Conservation (phyloP, 1,140 invertebrate species). For the Anoplolepis gracilipes region DNA sequence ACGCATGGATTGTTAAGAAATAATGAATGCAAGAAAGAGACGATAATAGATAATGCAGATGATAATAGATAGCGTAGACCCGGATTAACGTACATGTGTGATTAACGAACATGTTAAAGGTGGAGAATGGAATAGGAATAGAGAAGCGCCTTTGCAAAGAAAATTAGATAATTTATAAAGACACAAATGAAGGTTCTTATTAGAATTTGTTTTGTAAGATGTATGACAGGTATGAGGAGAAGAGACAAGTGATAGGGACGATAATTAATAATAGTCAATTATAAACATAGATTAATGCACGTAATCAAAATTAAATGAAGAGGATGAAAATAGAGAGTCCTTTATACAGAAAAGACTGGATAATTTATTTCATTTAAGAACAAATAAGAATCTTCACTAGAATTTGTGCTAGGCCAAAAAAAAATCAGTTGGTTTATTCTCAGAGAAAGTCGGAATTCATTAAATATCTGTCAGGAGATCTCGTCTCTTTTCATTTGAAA, state of each 20-base stretch:
- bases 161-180: conserved; percentile 31
- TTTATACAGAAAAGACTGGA: background rate
- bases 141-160: background rate
- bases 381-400: background rate
- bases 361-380: background rate
- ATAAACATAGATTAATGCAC: background rate
- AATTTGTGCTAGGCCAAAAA: background rate
- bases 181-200: background rate
- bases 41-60: conserved; percentile 27
- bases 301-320: conserved; percentile 9
- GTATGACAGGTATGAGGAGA: background rate
- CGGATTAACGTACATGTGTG: conserved; percentile 29
- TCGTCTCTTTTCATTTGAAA: background rate
- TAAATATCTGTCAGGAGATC: conserved; percentile 33
- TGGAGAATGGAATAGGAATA: conserved; percentile 4
- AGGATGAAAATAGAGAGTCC: background rate
- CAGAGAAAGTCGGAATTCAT: conserved; percentile 23
- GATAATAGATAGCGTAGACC: conserved; percentile 39
- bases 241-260: background rate
- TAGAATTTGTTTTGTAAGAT: background rate
- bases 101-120: conserved; percentile 29
- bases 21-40: conserved; percentile 28
- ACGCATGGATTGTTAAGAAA: background rate
- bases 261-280: conserved; percentile 29
- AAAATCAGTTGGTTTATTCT: background rate